Evolutionary conservation across 2,113 vertebrate species (phyloP).

Genomic region (Pseudonaja textilis): DNA sequence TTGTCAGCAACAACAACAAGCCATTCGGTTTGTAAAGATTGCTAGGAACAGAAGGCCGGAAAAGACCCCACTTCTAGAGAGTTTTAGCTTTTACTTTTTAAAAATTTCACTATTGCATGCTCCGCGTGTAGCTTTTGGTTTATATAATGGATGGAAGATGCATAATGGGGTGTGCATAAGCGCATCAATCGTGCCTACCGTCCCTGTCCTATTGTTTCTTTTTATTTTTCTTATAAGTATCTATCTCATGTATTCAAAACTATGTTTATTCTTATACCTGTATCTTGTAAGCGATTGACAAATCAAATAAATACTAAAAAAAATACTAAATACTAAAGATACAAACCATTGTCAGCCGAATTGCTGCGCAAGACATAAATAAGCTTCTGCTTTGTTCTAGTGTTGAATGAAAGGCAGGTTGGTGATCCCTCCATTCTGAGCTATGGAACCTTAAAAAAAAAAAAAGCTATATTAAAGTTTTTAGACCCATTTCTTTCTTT

Average conservation of each 20-base stretch:
- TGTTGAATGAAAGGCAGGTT: neutral
- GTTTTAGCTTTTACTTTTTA: neutral
- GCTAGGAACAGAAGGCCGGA: neutral
- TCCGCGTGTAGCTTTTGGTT: neutral
- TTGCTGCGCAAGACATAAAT: neutral
- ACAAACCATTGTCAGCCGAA: neutral
- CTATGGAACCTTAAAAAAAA: neutral
- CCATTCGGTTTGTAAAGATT: neutral
- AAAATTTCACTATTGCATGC: neutral
- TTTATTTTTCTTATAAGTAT: too few relatives aligned
- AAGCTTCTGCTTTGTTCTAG: neutral
- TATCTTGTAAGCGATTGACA: too few relatives aligned
- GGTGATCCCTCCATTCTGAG: neutral
- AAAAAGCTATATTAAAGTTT: neutral
- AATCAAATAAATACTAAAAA: too few relatives aligned
- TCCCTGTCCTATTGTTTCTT: too few relatives aligned
- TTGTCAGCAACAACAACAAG: neutral
- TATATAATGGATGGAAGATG: neutral
- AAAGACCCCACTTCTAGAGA: neutral
- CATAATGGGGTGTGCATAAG: too few relatives aligned
- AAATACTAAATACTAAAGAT: neutral
- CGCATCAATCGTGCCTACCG: too few relatives aligned
- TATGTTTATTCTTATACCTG: too few relatives aligned
- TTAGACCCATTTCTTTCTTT: neutral
- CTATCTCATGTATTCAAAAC: too few relatives aligned